Evolutionary conservation across 2,888 invertebrate genomes (phyloP), one percentile per base, ranked within the genome.

Genomic region (Pandemis heparana): DNA sequence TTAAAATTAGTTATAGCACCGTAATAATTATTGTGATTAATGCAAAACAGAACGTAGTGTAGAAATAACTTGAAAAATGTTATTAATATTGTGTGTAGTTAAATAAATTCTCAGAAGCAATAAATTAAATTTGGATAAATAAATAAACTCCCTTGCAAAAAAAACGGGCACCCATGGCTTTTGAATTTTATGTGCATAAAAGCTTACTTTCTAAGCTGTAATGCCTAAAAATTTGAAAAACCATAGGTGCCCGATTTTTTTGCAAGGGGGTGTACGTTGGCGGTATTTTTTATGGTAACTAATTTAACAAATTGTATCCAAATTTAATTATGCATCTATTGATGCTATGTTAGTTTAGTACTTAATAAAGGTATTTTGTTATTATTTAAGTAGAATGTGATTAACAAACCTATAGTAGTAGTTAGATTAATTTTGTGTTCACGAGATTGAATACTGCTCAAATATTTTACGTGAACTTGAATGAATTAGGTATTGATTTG

Each of bases 401-500:
- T 43, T 71, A 71, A 71, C 66, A 39, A 41, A 8, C 9, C n/a
- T 56, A n/a, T 43, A 16, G 12, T 10, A n/a, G 23, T 59, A 65
- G 23, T 71, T 39, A 51, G n/a, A 41, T 51, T 61, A 66, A 56
- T 56, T n/a, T 39, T 16, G 7, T 39, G 32, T 32, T 23, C 8
- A 14, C 3, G 41, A 51, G 41, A 7, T 66, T 66, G 66, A 51
- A 51, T n/a, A 46, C 32, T 71, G 65, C 65, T 71, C 66, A 53
- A 43, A 18, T 16, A 32, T 61, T 10, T 10, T 5, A 10, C 14
- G 8, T 5, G 1, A n/a, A 51, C 5, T 43, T 43, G 12, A 43
- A 0, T 43, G 5, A 43, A 5, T 43, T 43, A n/a, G n/a, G n/a
- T n/a, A 41, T 7, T 41, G 9, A 9, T 41, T 41, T 41, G 0